Percentiles rank a stretch among this genome's conserved stretches.
These are phyloP conservation scores for Allacma fusca DNA, from an alignment of 2,888 invertebrate species.

Conservation along the genomic window DNA sequence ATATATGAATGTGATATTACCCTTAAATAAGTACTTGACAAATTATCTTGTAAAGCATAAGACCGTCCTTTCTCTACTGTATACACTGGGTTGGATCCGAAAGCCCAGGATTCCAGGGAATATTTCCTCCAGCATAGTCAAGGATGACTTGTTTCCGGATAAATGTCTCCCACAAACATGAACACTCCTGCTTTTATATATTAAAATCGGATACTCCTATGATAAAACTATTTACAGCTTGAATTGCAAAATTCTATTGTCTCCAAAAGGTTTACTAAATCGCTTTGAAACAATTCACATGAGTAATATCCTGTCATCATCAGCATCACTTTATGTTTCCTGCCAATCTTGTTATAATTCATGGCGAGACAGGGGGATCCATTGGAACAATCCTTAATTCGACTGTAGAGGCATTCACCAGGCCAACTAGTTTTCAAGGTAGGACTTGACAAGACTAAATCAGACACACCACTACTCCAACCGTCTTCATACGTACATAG, in stretches of 20 bases:
- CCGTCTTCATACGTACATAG: too few species aligned
- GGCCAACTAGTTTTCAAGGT: too few species aligned
- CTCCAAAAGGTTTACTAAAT: constrained; percentile 16
- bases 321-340: constrained; percentile 21
- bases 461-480: too few species aligned
- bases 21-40: constrained; percentile 34
- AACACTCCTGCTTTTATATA: not conserved
- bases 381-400: too few species aligned
- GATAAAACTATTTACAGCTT: constrained; percentile 21
- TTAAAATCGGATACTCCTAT: not conserved
- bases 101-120: not conserved
- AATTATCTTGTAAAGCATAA: constrained; percentile 35
- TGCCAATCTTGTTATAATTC: constrained; percentile 19
- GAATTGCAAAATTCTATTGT: constrained; percentile 16
- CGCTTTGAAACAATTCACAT: not conserved
- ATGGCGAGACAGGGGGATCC: too few species aligned
- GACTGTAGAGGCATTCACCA: too few species aligned
- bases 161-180: not conserved
- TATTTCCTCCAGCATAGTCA: not conserved
- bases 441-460: too few species aligned
- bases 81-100: not conserved
- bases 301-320: constrained; percentile 26
- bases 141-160: not conserved
- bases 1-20: constrained; percentile 34
- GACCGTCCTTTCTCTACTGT: not conserved